phyloP scores from a whole-genome alignment of 2,113 vertebrate genomes.

The Sterrhoptilus dennistouni region DNA sequence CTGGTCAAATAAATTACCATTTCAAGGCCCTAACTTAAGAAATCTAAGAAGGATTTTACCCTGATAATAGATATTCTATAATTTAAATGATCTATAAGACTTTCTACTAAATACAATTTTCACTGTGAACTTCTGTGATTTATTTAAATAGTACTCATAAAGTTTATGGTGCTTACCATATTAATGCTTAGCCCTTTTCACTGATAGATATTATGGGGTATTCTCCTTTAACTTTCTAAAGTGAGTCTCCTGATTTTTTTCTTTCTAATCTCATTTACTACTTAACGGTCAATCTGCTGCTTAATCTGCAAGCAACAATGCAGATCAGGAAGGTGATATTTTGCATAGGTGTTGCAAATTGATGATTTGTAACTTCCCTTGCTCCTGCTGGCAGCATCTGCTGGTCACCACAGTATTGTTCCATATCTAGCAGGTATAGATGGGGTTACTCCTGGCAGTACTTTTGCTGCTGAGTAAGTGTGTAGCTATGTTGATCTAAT shows the following conservation, averaged over 20 bases:
- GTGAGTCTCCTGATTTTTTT: background rate
- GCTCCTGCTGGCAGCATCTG: background rate
- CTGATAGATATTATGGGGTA: background rate
- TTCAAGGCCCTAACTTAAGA: background rate
- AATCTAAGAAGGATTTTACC: background rate
- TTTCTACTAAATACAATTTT: background rate
- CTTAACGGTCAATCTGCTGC: background rate
- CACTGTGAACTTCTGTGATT: background rate
- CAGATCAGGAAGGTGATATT: background rate
- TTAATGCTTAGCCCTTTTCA: background rate
- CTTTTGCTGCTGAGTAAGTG: slow-evolving; percentile 15
- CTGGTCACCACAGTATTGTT: slow-evolving; percentile 11
- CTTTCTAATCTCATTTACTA: slow-evolving; percentile 4
- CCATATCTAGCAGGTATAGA: slow-evolving; percentile 8
- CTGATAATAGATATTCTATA: background rate
- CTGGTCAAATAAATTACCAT: background rate
- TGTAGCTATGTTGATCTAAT: slow-evolving; percentile 45
- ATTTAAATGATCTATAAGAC: background rate
- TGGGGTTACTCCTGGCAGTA: slow-evolving; percentile 47
- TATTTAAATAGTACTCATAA: background rate
- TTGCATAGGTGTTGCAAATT: background rate
- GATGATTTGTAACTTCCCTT: background rate
- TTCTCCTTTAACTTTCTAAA: background rate
- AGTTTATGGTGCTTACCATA: background rate
- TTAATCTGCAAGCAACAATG: background rate